These are phyloP conservation scores for Montipora capricornis DNA, from an alignment of 64 coral and sea anemone genomes.

Conservation along the genomic window DNA sequence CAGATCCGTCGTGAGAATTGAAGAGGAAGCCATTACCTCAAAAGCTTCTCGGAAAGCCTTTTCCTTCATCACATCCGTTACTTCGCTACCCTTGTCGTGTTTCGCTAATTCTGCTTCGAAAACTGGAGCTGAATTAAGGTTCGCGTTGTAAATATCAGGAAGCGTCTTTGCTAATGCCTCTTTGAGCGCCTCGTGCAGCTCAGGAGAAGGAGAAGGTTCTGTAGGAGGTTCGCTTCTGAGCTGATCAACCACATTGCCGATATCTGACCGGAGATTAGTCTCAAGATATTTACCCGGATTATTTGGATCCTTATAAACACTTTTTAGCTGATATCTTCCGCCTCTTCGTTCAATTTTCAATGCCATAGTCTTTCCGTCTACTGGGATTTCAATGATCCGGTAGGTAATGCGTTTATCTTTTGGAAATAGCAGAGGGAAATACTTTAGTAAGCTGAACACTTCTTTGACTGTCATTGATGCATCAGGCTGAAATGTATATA, in stretches of 20 bases:
- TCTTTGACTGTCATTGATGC: conserved; percentile 22
- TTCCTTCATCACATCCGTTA: background rate
- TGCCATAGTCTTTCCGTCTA: conserved; percentile 11
- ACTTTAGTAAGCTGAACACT: background rate
- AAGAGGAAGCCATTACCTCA: background rate
- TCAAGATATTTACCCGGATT: background rate
- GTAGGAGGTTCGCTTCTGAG: background rate
- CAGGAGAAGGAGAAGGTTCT: background rate
- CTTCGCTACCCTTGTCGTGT: background rate
- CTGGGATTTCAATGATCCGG: background rate
- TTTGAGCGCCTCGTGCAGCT: background rate
- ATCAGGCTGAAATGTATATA: background rate
- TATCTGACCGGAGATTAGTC: background rate
- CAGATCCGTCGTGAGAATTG: background rate
- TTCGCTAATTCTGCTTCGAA: background rate
- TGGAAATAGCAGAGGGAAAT: background rate
- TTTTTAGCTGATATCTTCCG: background rate
- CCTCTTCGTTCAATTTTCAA: background rate
- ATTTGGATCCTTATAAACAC: conserved; percentile 2
- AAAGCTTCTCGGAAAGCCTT: conserved; percentile 6
- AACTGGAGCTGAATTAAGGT: background rate
- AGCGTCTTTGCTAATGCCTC: background rate
- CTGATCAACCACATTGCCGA: background rate
- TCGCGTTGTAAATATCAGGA: background rate
- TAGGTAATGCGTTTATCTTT: background rate